Evolutionary conservation across 2,797 vertebrate genomes (phyloP), one percentile per base, ranked within the genome.

Genomic region (Parauchenoglanis ngamensis): DNA sequence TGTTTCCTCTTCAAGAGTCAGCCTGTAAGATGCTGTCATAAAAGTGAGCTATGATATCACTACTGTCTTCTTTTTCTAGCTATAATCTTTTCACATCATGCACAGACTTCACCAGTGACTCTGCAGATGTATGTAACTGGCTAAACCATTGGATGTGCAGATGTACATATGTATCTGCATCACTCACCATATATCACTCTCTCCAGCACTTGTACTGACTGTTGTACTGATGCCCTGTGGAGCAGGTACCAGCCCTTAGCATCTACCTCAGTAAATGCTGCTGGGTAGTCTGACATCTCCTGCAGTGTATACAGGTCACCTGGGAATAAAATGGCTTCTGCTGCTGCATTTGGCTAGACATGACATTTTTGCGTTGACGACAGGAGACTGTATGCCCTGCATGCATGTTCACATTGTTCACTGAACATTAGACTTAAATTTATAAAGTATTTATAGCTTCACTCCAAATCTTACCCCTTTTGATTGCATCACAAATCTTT

Each of bases 181-280:
- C 17, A n/a, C 94, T 93, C 89, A 97, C 96, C 93, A 90, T 94
- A 95, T 90, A 97, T 92, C 83, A 97, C 91, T 0, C 95, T 94
- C 92, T 97, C 95, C 92, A 97, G 94, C 81, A 98, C 95, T 92
- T 97, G 96, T 44, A 90, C 93, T 89, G 95, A 83, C 23, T 96
- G 95, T 87, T 94, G 93, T 73, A 94, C 90, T 10, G 95, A 96
- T 75, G 96, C 96, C 77, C 96, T 91, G 19, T 97, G 97, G 73
- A 98, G 86, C 5, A 96, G 97, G 88, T 97, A 96, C 96, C 96
- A 97, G 0, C 96, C 96, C 63, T 89, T 94, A 54, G 94, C 94
- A 94, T 98, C 96, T 83, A 92, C 91, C 94, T 98, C 95, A 87
- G 95, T 95, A 93, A 98, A 95, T 67, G 96, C 95, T 21, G 92